Percentiles rank a stretch among this genome's conserved stretches.
Evolutionary conservation across 2,888 invertebrate species (phyloP).

Genomic region (Ypsolopha sequella): DNA sequence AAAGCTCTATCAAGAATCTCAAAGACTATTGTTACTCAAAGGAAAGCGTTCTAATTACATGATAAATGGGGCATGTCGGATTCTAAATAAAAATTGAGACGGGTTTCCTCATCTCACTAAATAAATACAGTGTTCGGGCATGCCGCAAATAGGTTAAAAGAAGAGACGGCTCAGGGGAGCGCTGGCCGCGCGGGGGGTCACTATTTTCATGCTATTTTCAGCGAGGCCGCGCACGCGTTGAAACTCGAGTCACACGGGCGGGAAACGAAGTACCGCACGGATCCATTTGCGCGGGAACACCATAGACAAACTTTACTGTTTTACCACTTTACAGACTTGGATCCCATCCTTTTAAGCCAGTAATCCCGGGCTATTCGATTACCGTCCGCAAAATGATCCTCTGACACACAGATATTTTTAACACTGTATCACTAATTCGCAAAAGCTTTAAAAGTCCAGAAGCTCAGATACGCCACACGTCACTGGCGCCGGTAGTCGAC

Average conservation of each 20-base stretch:
- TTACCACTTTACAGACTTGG: background rate
- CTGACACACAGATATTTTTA: background rate
- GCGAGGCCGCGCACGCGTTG: slow-evolving; percentile 58
- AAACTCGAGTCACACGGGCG: slow-evolving; percentile 57
- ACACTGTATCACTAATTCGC: background rate
- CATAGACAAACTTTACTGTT: background rate
- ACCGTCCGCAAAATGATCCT: background rate
- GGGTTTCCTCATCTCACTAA: slow-evolving; percentile 64
- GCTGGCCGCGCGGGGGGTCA: slow-evolving; percentile 30
- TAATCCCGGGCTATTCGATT: background rate
- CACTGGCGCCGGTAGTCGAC: slow-evolving; percentile 9
- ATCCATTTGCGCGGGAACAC: slow-evolving; percentile 5
- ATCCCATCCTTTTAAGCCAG: background rate
- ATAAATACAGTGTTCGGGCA: slow-evolving; percentile 58
- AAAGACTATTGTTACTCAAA: slow-evolving; percentile 16
- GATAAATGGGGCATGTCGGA: slow-evolving; percentile 53
- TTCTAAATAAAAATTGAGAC: slow-evolving; percentile 54
- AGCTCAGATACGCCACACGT: slow-evolving; percentile 30
- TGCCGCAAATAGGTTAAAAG: slow-evolving; percentile 64
- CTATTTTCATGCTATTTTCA: slow-evolving; percentile 46
- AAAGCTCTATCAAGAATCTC: background rate
- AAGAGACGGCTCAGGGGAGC: slow-evolving; percentile 17
- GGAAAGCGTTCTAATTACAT: slow-evolving; percentile 39
- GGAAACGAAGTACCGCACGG: slow-evolving; percentile 17
- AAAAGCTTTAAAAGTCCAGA: background rate